phyloP scores from a whole-genome alignment of 2,797 vertebrate species.

The Enteromius mattozi region DNA sequence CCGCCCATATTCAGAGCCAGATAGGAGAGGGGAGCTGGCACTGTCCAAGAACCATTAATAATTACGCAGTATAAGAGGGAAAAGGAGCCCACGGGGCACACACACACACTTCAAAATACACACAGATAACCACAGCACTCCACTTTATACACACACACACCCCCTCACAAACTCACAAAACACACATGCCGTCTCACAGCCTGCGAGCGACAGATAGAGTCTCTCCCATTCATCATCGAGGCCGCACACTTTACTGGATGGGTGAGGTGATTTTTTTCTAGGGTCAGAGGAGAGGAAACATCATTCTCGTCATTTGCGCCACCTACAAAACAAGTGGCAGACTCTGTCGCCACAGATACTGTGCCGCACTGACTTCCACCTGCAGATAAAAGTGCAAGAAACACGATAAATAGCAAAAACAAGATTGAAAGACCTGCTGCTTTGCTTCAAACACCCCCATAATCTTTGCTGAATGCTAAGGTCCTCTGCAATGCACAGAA shows the following conservation, averaged over 20 bases:
- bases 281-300: slow-evolving; percentile 19
- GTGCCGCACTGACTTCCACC: slow-evolving; percentile 12
- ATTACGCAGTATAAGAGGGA: slow-evolving; percentile 29
- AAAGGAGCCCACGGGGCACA: slow-evolving; percentile 24
- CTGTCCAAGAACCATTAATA: slow-evolving; percentile 50
- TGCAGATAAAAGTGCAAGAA: slow-evolving; percentile 36
- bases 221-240: slow-evolving; percentile 33
- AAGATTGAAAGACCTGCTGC: slow-evolving; percentile 31
- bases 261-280: slow-evolving; percentile 23
- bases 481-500: background rate
- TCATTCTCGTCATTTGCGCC: slow-evolving; percentile 26
- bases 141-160: slow-evolving; percentile 10
- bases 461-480: slow-evolving; percentile 33
- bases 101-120: slow-evolving; percentile 34
- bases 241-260: background rate
- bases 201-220: slow-evolving; percentile 45
- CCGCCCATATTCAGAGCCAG: slow-evolving; percentile 37
- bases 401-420: slow-evolving; percentile 31
- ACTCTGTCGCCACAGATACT: slow-evolving; percentile 32
- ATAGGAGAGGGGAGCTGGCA: slow-evolving; percentile 32
- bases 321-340: slow-evolving; percentile 30
- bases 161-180: slow-evolving; percentile 20
- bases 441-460: slow-evolving; percentile 38
- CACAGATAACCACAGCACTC: slow-evolving; percentile 6
- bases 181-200: slow-evolving; percentile 19